Base-by-base conservation (phyloP, 1,140 invertebrate species). In the Scaptomyza hsui region DNA sequence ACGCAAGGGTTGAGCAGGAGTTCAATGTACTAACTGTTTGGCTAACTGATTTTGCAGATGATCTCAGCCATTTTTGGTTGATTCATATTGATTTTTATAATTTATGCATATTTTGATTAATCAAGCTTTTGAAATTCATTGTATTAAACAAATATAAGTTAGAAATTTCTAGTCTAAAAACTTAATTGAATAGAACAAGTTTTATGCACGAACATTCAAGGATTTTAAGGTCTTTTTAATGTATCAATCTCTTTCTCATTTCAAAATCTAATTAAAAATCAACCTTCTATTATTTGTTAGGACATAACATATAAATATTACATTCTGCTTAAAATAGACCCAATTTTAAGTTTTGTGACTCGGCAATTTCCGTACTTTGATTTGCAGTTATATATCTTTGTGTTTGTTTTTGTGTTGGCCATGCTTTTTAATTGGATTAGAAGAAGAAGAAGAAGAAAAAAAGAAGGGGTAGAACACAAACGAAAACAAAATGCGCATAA, bases 351-450 rank as follows among this genome's bases (percentile, higher is more conserved):
- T 19, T 16, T 13, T 10, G 35, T 56, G 35, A 62, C 57, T 52
- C 45, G 57, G 12, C 39, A 10, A 63, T 63, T 63, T 63, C 49
- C 32, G 41, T 32, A 71, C 47, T 65, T 45, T 65, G 24, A 57
- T 65, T 71, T 71, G 68, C 61, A 57, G 68, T 71, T 71, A 71
- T 15, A 29, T 44, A 37, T 35, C 60, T 52, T 73, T 51, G 41
- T 57, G n/a, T 19, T n/a, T 61, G 5, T 41, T 39, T 53, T 19
- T 35, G 4, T 53, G 29, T 15, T 35, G 13, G 9, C 52, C 52
- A 41, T 62, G 62, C 62, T 61, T 39, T 75, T 56, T 75, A 75
- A 75, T 75, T 75, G 69, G 69, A 75, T 75, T 75, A 75, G 69
- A 72, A 75, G 39, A n/a, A n/a, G n/a, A n/a, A n/a, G n/a, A n/a